Evolutionary conservation across 2,113 vertebrate genomes (phyloP), one percentile per base, ranked within the genome.

Genomic region (Nesoenas mayeri): DNA sequence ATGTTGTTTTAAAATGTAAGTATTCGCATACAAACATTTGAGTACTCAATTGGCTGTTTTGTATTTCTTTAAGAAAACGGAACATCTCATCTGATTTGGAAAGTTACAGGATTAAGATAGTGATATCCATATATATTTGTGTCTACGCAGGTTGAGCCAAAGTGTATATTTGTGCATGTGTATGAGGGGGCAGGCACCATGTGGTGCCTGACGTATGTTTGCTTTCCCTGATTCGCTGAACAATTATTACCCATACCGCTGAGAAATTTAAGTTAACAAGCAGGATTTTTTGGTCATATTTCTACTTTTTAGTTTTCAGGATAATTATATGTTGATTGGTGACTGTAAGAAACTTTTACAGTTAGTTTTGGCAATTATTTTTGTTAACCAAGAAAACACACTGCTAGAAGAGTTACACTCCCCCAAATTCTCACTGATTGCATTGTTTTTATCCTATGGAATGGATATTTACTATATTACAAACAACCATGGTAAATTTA

Each of bases 1-100:
- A 54, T 65, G 21, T 34, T 80, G 77, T 32, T 89, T 70, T 88
- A 70, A 82, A 91, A 82, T 80, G 64, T 71, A 75, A 75, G 79
- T 28, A 91, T 89, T 79, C 72, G 56, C 66, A 42, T 28, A 2
- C 15, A 62, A 26, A 38, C 12, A 11, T 24, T 74, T n/a, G 57
- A 53, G 16, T 51, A 77, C 21, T 65, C 79, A 60, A 26, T 66
- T 67, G 48, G 10, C 24, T 57, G 13, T 13, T 71, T 60, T 66
- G 29, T 78, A 31, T 85, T 85, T 85, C 12, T 51, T 16, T 78
- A 44, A 53, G 47, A 40, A 77, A 84, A 38, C 40, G 22, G 47
- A 84, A 60, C 2, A 2, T 72, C 16, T 71, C 15, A 62, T 75
- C 66, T 72, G 29, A 51, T 44, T 70, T 42, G 62, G 83, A 61